Base-by-base conservation (phyloP, 2,113 vertebrate genomes). In the Gallinago media region DNA sequence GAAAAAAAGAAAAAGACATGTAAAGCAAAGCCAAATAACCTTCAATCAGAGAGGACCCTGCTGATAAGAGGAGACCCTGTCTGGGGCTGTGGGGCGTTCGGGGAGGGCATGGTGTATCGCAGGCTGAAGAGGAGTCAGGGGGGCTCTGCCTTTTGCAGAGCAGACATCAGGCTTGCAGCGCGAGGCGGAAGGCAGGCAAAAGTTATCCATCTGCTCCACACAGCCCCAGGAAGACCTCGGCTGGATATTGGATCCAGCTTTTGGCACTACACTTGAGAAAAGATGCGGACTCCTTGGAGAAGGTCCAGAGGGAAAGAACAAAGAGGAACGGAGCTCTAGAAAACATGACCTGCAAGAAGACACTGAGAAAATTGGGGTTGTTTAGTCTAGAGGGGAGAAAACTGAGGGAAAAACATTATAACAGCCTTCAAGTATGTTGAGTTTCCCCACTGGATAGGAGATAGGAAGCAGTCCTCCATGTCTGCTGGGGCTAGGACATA, bases 321-420 rank as follows among this genome's bases (percentile, higher is more conserved):
- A 95, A 97, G 95, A 73, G 65, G 84, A 96, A 21, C 22, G 42
- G 79, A 81, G 61, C 86, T 95, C 95, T 96, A 97, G 96, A 97
- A 97, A 95, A 91, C 93, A 95, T 84, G 83, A 96, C 95, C 95
- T 97, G 88, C 1, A 42, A 91, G 47, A 65, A 95, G 83, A 71
- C 55, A 42, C 73, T 67, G 73, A 86, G 81, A 92, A 95, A 94
- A 70, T 47, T 52, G 79, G 94, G 83, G 86, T 92, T 97, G 93
- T 96, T 97, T 97, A 95, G 96, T 96, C 94, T 97, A 91, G 83
- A 94, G 79, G 74, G 83, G 79, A 95, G 93, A 95, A 95, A 95
- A 96, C 29, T 1, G 76, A 92, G 68, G 76, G 68, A 95, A 96
- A 96, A 95, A 95, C 88, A 92, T 95, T 89, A 78, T 81, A 92